phyloP scores from a whole-genome alignment of 2,888 invertebrate species.

The Parelbella ahira region DNA sequence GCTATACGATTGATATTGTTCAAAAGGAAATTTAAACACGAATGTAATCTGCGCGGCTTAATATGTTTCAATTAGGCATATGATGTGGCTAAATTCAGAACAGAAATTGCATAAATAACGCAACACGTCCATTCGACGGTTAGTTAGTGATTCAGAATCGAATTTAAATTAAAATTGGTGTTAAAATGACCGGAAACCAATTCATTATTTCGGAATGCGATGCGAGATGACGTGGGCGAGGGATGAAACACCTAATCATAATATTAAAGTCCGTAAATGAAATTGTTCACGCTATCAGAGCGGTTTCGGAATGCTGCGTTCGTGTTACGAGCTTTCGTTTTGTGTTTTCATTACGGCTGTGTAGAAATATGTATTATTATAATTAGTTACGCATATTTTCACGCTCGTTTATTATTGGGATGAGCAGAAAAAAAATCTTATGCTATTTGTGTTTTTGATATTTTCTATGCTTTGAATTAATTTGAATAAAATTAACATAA shows the following conservation, averaged over 20 bases:
- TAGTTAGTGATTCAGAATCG: constrained; percentile 61
- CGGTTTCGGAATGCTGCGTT: no score
- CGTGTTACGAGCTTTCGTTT: no score
- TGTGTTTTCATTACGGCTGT: no score
- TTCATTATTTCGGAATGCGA: constrained; percentile 42
- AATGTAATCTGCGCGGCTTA: constrained; percentile 13
- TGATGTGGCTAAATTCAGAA: constrained; percentile 50
- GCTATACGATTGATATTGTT: no score
- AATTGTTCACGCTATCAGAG: constrained; percentile 18
- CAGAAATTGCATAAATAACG: constrained; percentile 63
- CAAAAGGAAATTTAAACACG: no score
- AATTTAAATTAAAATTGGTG: constrained; percentile 61
- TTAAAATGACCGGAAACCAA: constrained; percentile 44
- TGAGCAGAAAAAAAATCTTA: no score
- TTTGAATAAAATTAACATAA: no score
- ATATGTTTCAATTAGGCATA: constrained; percentile 46
- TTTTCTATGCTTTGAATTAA: no score
- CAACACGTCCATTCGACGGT: constrained; percentile 44
- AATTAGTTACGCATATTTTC: no score
- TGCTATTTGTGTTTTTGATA: no score
- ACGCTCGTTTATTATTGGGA: no score
- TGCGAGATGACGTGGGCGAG: constrained; percentile 9
- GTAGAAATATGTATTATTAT: no score
- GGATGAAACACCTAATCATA: constrained; percentile 26
- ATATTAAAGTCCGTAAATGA: constrained; percentile 21